These are phyloP conservation scores for Myiagra hebetior DNA, from an alignment of 2,113 vertebrate species.

Conservation along the genomic window DNA sequence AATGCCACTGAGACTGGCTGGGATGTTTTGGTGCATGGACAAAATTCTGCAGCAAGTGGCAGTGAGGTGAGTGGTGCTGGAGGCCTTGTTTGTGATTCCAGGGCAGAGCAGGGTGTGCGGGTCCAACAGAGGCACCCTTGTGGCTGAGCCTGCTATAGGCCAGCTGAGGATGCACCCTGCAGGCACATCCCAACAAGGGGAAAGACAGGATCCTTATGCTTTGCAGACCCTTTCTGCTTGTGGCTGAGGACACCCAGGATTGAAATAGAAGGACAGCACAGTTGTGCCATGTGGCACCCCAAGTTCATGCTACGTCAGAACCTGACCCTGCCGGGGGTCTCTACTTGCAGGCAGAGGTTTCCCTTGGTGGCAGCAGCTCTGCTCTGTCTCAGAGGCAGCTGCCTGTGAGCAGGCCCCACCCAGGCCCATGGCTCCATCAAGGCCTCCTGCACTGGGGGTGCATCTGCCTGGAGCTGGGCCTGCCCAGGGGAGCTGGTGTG, in stretches of 20 bases:
- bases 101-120: neutral
- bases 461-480: rapidly evolving
- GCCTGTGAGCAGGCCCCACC: neutral
- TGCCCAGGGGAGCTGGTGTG: rapidly evolving
- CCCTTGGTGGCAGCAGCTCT: rapidly evolving
- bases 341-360: neutral
- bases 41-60: neutral
- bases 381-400: neutral
- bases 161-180: neutral
- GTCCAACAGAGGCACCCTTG: neutral
- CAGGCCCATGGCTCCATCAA: neutral
- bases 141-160: neutral
- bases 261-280: neutral
- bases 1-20: neutral
- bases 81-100: neutral
- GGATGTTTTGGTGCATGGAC: neutral
- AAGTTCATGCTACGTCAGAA: rapidly evolving
- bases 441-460: neutral
- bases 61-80: neutral
- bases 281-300: neutral
- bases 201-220: neutral
- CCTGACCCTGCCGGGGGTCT: neutral
- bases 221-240: neutral
- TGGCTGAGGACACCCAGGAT: neutral
- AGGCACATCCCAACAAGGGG: neutral